Percentiles rank a stretch among this genome's conserved stretches.
Evolutionary conservation across 92 coral and sea anemone genomes (phyloP).

Genomic region (Porites lobata): DNA sequence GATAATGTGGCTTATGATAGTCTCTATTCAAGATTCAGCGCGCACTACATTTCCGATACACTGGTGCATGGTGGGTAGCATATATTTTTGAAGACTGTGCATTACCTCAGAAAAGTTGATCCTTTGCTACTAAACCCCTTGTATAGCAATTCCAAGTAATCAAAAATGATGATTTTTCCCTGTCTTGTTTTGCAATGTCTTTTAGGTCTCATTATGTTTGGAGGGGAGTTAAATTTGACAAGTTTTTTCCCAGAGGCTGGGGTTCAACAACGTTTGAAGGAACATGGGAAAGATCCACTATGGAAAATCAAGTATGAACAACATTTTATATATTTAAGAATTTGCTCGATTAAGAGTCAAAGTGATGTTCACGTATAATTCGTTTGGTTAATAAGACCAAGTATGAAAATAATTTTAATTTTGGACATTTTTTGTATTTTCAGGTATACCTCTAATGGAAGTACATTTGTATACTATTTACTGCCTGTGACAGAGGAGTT

Average conservation of each 20-base stretch:
- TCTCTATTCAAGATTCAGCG: too few relatives aligned
- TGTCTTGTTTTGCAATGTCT: neutral
- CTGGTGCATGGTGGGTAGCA: too few relatives aligned
- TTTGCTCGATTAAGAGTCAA: neutral
- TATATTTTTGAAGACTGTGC: too few relatives aligned
- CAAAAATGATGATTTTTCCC: too few relatives aligned
- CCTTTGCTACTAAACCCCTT: too few relatives aligned
- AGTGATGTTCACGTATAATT: too few relatives aligned
- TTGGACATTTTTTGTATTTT: neutral
- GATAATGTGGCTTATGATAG: too few relatives aligned
- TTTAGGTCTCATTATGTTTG: slow-evolving; percentile 90
- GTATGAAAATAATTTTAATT: too few relatives aligned
- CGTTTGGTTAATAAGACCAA: too few relatives aligned
- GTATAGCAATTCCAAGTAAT: too few relatives aligned
- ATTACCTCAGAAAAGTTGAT: too few relatives aligned
- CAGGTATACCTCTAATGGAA: slow-evolving; percentile 91
- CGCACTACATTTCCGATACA: too few relatives aligned
- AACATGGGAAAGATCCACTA: slow-evolving; percentile 82
- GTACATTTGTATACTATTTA: slow-evolving; percentile 77
- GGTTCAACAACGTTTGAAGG: slow-evolving; percentile 83
- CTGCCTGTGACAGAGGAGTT: slow-evolving; percentile 88
- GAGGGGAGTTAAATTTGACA: slow-evolving; percentile 78
- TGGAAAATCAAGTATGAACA: slow-evolving; percentile 86
- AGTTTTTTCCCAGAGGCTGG: slow-evolving; percentile 93
- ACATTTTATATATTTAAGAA: neutral